Conservation (phyloP, 2,797 vertebrate genomes). For the Labeo calbasu region DNA sequence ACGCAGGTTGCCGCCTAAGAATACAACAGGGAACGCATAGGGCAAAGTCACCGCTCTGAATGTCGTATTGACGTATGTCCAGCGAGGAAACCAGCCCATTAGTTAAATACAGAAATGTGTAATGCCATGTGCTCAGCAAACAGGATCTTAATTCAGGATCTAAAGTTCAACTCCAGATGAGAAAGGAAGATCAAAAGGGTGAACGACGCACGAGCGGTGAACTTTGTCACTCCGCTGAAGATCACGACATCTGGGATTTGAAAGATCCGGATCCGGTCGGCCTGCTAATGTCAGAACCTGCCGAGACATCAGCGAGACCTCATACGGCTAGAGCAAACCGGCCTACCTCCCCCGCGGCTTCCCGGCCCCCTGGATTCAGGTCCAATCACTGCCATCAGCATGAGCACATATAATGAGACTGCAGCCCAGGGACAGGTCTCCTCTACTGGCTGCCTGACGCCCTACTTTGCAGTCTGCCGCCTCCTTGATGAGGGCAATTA, state of each 20-base stretch:
- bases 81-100: slow-evolving; percentile 16
- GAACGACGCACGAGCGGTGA: slow-evolving; percentile 7
- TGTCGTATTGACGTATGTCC: slow-evolving; percentile 21
- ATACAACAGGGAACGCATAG: background rate
- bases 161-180: slow-evolving; percentile 39
- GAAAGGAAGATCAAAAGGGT: slow-evolving; percentile 37
- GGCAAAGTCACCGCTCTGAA: background rate
- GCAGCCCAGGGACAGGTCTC: slow-evolving; percentile 44
- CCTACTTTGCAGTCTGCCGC: slow-evolving; percentile 53
- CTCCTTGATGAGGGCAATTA: slow-evolving; percentile 65
- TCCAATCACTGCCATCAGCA: slow-evolving; percentile 44
- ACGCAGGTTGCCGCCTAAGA: background rate
- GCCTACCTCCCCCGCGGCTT: slow-evolving; percentile 24
- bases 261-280: slow-evolving; percentile 26
- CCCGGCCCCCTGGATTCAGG: slow-evolving; percentile 38
- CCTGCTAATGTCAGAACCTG: slow-evolving; percentile 39
- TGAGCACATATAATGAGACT: slow-evolving; percentile 51
- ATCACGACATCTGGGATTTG: slow-evolving; percentile 39
- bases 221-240: slow-evolving; percentile 36
- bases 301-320: slow-evolving; percentile 29
- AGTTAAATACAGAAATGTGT: slow-evolving; percentile 25
- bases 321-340: slow-evolving; percentile 38
- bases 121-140: slow-evolving; percentile 27
- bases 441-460: slow-evolving; percentile 40
- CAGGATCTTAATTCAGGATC: slow-evolving; percentile 43